These are phyloP conservation scores for Oncorhynchus masou DNA, from an alignment of 2,113 vertebrate genomes.

Conservation along the genomic window DNA sequence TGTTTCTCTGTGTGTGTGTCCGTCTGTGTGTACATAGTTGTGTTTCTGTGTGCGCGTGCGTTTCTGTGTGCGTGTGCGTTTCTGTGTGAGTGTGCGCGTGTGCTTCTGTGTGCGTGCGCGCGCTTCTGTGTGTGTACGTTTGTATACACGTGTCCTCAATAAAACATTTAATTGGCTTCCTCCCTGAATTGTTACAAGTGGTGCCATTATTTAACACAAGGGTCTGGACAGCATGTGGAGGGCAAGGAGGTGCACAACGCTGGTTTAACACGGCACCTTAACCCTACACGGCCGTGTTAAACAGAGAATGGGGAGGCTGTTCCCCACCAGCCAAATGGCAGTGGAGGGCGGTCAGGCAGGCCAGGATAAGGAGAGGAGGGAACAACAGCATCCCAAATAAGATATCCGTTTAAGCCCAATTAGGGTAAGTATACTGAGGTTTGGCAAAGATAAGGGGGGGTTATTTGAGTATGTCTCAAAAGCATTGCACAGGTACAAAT, in stretches of 20 bases:
- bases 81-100: not conserved
- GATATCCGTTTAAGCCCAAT: slow-evolving; percentile 29
- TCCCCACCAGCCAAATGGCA: slow-evolving; percentile 54
- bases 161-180: slow-evolving; percentile 63
- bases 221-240: slow-evolving; percentile 45
- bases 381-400: slow-evolving; percentile 46
- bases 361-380: slow-evolving; percentile 50
- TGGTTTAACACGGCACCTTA: slow-evolving; percentile 62
- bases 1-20: not conserved
- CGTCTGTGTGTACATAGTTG: too few relatives aligned
- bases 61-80: not conserved
- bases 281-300: slow-evolving; percentile 48
- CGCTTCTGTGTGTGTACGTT: slow-evolving; percentile 1
- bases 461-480: too few relatives aligned
- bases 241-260: slow-evolving; percentile 37
- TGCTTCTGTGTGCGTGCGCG: not conserved
- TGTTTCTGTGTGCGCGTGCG: not conserved
- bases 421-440: not conserved
- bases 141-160: slow-evolving; percentile 40
- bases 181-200: slow-evolving; percentile 68
- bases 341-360: slow-evolving; percentile 58
- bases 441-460: too few relatives aligned
- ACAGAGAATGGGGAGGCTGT: slow-evolving; percentile 64
- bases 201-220: slow-evolving; percentile 56
- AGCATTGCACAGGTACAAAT: too few relatives aligned